Evolutionary conservation across 2,797 vertebrate species (phyloP).

Genomic region (Microctenopoma lineatum): DNA sequence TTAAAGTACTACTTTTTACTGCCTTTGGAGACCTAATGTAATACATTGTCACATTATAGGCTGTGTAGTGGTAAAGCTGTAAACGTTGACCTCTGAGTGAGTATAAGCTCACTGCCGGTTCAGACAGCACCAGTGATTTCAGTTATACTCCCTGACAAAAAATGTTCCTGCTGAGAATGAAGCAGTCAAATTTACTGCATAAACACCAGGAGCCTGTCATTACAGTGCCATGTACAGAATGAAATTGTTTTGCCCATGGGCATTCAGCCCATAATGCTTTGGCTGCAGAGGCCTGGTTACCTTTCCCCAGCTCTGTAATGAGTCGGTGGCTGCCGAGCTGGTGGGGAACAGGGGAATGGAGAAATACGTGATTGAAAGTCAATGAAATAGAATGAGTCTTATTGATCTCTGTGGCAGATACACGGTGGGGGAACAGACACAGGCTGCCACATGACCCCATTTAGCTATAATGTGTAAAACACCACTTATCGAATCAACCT

Average conservation of each 20-base stretch:
- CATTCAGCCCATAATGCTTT: constrained; percentile 44
- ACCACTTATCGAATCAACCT: constrained; percentile 57
- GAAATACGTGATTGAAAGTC: constrained; percentile 75
- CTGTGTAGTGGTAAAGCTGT: background rate
- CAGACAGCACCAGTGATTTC: constrained; percentile 7
- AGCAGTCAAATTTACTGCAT: constrained; percentile 31
- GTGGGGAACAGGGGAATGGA: constrained; percentile 51
- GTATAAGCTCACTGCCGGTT: constrained; percentile 6
- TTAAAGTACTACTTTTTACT: too few species aligned
- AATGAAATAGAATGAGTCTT: constrained; percentile 69
- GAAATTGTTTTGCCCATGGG: constrained; percentile 34
- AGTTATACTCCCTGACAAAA: constrained; percentile 45
- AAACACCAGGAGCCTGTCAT: constrained; percentile 48
- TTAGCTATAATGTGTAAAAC: constrained; percentile 68
- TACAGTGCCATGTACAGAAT: constrained; percentile 22
- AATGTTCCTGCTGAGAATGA: constrained; percentile 26
- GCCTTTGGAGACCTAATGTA: background rate
- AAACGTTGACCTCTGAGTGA: background rate
- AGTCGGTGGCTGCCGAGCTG: constrained; percentile 47
- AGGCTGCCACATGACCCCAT: constrained; percentile 70
- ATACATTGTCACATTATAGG: background rate
- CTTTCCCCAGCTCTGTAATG: constrained; percentile 59
- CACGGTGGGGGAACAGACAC: constrained; percentile 49
- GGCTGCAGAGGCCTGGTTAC: constrained; percentile 53
- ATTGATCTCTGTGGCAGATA: constrained; percentile 67